These are phyloP conservation scores for Zapornia atra DNA, from an alignment of 2,113 vertebrate genomes.

Conservation along the genomic window DNA sequence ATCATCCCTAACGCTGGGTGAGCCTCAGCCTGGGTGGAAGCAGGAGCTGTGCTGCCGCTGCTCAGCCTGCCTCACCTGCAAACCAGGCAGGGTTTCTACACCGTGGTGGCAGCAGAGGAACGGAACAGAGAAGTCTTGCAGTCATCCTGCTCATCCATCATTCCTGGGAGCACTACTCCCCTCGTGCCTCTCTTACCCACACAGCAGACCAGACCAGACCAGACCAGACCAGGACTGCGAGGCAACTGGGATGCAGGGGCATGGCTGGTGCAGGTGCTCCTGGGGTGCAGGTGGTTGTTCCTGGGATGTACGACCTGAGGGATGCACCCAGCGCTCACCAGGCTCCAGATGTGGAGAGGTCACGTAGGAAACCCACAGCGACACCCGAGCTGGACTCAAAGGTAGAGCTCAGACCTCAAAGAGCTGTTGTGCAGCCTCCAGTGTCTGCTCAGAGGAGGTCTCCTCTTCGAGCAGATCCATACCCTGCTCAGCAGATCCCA, in stretches of 20 bases:
- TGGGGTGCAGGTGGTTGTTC: background rate
- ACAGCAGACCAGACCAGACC: background rate
- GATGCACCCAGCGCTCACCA: fast-evolving
- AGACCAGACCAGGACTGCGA: background rate
- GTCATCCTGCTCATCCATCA: background rate
- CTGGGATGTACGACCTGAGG: background rate
- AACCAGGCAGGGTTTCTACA: background rate
- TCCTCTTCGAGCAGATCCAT: background rate
- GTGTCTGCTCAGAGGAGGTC: background rate
- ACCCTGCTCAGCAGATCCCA: background rate
- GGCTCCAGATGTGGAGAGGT: background rate
- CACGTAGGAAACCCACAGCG: fast-evolving
- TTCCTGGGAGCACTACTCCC: background rate
- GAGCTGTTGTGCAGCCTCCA: background rate
- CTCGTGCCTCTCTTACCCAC: background rate
- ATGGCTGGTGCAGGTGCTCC: background rate
- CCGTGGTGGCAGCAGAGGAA: background rate
- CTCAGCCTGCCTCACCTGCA: background rate
- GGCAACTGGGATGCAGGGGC: background rate
- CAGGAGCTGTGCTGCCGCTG: background rate
- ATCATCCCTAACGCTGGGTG: background rate
- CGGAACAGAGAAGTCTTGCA: background rate
- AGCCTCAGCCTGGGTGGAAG: background rate
- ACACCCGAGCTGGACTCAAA: background rate
- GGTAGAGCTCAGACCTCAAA: background rate